Evolutionary conservation across 2,888 invertebrate species (phyloP).

Genomic region (Lasioglossum leucozonium): DNA sequence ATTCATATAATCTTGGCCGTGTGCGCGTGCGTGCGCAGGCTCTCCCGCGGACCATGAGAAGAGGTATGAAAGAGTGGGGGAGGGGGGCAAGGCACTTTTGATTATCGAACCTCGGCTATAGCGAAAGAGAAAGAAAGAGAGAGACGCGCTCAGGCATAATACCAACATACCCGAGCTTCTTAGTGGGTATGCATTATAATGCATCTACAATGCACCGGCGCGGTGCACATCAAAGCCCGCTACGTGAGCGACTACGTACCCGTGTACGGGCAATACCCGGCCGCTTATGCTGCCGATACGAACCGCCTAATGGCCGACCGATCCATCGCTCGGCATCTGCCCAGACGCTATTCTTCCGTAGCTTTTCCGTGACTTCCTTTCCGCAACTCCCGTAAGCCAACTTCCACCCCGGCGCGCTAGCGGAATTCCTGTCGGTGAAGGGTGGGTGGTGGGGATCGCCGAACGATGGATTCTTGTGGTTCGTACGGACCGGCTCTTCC

Average conservation of each 20-base stretch:
- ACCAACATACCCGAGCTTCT: conserved; percentile 75
- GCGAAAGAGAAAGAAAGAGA: neutral
- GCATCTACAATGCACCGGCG: conserved; percentile 80
- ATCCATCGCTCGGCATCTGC: conserved; percentile 56
- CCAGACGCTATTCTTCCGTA: conserved; percentile 19
- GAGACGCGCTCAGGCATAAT: conserved; percentile 63
- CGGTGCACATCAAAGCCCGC: conserved; percentile 81
- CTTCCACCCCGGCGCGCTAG: neutral
- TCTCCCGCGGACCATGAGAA: conserved; percentile 14
- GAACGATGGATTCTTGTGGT: conserved; percentile 8
- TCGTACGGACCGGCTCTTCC: neutral
- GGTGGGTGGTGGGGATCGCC: neutral
- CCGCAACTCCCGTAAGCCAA: neutral
- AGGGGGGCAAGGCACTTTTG: conserved; percentile 71
- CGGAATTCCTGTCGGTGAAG: conserved; percentile 21
- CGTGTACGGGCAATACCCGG: conserved; percentile 65
- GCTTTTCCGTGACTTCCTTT: conserved; percentile 53
- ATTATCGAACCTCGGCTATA: conserved; percentile 74
- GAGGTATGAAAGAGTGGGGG: conserved; percentile 46
- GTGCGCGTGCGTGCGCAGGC: conserved; percentile 32
- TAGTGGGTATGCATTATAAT: conserved; percentile 81
- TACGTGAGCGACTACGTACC: conserved; percentile 76
- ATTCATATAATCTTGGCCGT: conserved; percentile 77
- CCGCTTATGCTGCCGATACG: conserved; percentile 61
- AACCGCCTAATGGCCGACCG: conserved; percentile 64